Base-by-base conservation (phyloP, 2,888 invertebrate species). In the Camponotus fellah region DNA sequence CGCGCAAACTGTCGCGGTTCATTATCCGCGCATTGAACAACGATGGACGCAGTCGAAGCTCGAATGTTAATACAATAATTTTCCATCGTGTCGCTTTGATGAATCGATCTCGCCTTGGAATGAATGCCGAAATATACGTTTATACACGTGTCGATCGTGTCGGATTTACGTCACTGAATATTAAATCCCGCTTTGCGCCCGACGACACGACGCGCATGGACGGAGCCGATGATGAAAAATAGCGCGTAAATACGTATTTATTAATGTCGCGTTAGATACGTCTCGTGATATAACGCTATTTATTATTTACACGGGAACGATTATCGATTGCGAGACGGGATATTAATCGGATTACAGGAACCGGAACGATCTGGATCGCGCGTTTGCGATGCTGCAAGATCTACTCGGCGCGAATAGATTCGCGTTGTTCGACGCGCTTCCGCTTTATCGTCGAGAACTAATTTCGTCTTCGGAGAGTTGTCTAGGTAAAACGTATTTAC, bases 11-110 rank as follows among this genome's bases (percentile, higher is more conserved):
- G 69, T 79, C 69, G 60, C 72, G 79, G 71, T 72, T 80, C 72
- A 40, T 80, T 80, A 80, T 72, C 46, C 60, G 60, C 58, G 6
- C 60, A 10, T 37, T n/a, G 40, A 21, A 40, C 17, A 21, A 37
- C 64, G 9, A 2, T 26, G 17, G 9, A 14, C 58, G n/a, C 10
- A 32, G n/a, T 6, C n/a, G 34, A n/a, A 40, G 3, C n/a, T 34
- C n/a, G 60, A 80, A 72, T 46, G 60, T 79, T 80, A 72, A 71
- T 49, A 46, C 34, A 72, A 80, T 80, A 72, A 80, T 80, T 72
- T 71, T 80, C 79, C 72, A 49, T 49, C 21, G 71, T 32, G 40
- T 77, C 79, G 60, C 34, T 60, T 26, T 40, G 71, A 79, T 17
- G 32, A 71, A 46, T 80, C 79, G 37, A 72, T 60, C 60, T 26